A percentile compares a stretch with the other conserved stretches of the same genome.
These are phyloP conservation scores for Camponotus floridanus DNA, from an alignment of 1,140 invertebrate genomes.

Conservation along the genomic window DNA sequence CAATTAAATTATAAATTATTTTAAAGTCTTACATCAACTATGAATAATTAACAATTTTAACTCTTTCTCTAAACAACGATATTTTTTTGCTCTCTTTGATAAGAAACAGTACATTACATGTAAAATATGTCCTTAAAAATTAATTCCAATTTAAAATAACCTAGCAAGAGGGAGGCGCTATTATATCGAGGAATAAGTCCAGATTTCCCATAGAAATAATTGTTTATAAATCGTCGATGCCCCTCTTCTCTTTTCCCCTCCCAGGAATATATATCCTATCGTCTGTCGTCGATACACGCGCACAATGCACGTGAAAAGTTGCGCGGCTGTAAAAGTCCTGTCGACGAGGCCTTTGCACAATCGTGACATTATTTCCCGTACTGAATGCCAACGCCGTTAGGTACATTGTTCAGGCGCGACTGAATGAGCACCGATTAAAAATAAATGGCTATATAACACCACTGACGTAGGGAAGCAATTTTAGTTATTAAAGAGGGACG, in stretches of 20 bases:
- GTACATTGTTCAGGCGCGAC: constrained; percentile 56
- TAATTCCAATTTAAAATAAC: not conserved
- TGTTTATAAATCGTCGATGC: constrained; percentile 47
- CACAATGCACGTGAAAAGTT: constrained; percentile 58
- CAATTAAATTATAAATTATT: not conserved
- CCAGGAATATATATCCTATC: not conserved
- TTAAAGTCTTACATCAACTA: not conserved
- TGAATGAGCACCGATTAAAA: constrained; percentile 65
- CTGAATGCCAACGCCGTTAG: constrained; percentile 40
- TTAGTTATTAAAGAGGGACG: constrained; percentile 61
- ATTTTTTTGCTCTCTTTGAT: not conserved
- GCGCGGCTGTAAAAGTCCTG: constrained; percentile 58
- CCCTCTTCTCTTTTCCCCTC: not conserved
- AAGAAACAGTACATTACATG: not conserved
- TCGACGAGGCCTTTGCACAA: constrained; percentile 60
- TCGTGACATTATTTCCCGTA: constrained; percentile 68
- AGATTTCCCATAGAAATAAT: constrained; percentile 23
- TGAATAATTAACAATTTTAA: not conserved
- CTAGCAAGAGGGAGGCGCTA: not conserved
- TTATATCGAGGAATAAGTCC: constrained; percentile 2
- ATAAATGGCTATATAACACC: constrained; percentile 63
- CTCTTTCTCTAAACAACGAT: not conserved
- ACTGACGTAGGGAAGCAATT: constrained; percentile 55
- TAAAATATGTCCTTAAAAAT: not conserved
- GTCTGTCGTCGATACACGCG: constrained; percentile 24